Evolutionary conservation across 2,113 vertebrate species (phyloP), one percentile per base, ranked within the genome.

Genomic region (Mesembrinibis cayennensis): DNA sequence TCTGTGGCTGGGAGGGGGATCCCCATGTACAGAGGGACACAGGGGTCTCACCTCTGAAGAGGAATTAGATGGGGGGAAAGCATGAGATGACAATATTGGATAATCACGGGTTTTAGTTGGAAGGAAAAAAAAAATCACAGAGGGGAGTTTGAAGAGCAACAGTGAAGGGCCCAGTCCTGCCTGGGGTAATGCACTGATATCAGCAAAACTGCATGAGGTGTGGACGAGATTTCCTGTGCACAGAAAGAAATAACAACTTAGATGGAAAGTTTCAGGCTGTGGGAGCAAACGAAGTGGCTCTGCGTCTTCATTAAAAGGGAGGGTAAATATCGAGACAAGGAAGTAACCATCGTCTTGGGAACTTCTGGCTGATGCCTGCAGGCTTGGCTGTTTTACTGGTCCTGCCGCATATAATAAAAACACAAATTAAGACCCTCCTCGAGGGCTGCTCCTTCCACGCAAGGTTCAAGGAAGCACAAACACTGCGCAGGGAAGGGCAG

Each of bases 11-110:
- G n/a, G 38, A 27, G 27, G 62, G 61, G 44, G 13, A 25, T 27
- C 58, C 69, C 0, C 0, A 71, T 2, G 5, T 1, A 13, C 9
- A 42, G 69, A 62, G 30, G 32, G 34, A 67, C 17, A 47, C 0
- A 0, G 27, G 29, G 38, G 26, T 34, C 29, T 45, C 10, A 2
- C 15, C 16, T 38, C 49, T 1, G 6, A 29, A 27, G 34, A 58
- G n/a, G 23, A 92, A 76, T 87, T 53, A 58, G 34, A 62, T 32
- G 21, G 62, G 16, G 78, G 29, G 12, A 49, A 84, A 55, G 23
- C 34, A 80, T 22, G 11, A 73, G 50, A 45, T 7, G 5, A 65
- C 17, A n/a, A 13, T 19, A 55, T 15, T 56, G 13, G 2, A 30
- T 81, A 25, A 66, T 15, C 4, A 55, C 0, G 0, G 38, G 13